Conservation (phyloP, 2,888 invertebrate species). For the Isotomurus palustris region DNA sequence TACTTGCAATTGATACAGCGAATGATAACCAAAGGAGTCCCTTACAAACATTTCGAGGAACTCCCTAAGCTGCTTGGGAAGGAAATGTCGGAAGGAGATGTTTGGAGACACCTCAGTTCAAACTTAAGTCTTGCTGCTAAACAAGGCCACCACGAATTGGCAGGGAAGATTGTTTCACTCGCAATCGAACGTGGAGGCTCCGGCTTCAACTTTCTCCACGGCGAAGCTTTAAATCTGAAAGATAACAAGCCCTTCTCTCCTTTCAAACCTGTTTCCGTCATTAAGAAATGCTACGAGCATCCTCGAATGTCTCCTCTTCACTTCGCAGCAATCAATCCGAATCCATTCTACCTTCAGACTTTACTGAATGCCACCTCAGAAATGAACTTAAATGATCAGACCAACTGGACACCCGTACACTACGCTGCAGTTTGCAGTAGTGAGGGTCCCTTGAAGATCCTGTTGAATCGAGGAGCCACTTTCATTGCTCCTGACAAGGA, state of each 20-base stretch:
- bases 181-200: constrained; percentile 30
- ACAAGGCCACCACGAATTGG: constrained; percentile 51
- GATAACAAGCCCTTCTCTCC: constrained; percentile 21
- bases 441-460: constrained; percentile 52
- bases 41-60: constrained; percentile 2
- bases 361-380: constrained; percentile 52
- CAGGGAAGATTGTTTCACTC: constrained; percentile 23
- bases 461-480: constrained; percentile 47
- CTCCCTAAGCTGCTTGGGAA: neutral
- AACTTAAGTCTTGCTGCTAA: constrained; percentile 49
- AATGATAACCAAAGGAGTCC: neutral
- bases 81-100: neutral
- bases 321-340: constrained; percentile 56
- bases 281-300: constrained; percentile 44
- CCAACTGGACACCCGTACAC: constrained; percentile 53
- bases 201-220: constrained; percentile 39
- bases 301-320: constrained; percentile 54
- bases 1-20: neutral
- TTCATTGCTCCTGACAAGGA: constrained; percentile 47
- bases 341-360: constrained; percentile 51
- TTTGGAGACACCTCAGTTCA: constrained; percentile 2
- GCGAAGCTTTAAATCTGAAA: constrained; percentile 28
- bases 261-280: constrained; percentile 45
- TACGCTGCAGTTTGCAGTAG: constrained; percentile 55
- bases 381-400: constrained; percentile 51